Evolutionary conservation across 2,888 invertebrate genomes (phyloP).

Genomic region (Eremobia ochroleuca): DNA sequence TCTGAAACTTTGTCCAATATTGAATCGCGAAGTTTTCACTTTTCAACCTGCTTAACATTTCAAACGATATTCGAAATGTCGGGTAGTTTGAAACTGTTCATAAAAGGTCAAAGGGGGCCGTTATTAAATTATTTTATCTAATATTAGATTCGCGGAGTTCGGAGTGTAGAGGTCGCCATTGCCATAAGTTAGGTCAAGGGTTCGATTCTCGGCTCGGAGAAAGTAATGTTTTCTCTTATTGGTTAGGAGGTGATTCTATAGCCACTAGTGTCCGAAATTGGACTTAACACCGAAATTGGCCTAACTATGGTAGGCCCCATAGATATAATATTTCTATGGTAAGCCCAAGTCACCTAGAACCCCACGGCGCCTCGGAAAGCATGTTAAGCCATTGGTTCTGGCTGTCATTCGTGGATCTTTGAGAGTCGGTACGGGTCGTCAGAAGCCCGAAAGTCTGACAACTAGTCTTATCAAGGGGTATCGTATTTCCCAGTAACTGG

Average conservation of each 20-base stretch:
- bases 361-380: no score
- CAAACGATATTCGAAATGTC: constrained; percentile 61
- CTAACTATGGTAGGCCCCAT: neutral
- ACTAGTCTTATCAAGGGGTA: no score
- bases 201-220: neutral
- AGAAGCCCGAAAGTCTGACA: no score
- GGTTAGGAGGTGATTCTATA: neutral
- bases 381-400: no score
- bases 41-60: constrained; percentile 57
- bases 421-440: no score
- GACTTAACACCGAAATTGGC: no score
- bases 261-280: neutral
- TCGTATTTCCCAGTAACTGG: no score
- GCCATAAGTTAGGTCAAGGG: neutral
- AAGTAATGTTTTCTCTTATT: neutral
- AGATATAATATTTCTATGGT: neutral
- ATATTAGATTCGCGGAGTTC: neutral
- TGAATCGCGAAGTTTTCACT: constrained; percentile 56
- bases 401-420: no score
- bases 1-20: constrained; percentile 62
- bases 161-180: neutral
- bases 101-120: constrained; percentile 30
- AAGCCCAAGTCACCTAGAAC: neutral
- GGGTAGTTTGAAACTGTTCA: constrained; percentile 33
- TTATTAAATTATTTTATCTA: constrained; percentile 29